Evolutionary conservation across 2,888 invertebrate genomes (phyloP).

Genomic region (Cantharis lateralis): DNA sequence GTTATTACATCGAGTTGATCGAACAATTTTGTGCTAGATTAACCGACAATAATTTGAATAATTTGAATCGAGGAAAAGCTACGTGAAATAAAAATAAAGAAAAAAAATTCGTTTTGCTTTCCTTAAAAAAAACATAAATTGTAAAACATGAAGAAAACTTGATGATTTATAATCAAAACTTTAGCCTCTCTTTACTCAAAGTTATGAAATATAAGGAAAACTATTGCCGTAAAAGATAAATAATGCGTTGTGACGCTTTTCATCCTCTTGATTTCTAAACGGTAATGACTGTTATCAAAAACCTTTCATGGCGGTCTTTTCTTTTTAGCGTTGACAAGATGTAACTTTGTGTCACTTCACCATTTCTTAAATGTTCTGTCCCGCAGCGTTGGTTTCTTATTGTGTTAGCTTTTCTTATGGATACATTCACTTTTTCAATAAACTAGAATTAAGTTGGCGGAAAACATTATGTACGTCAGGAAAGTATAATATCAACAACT

Average conservation of each 20-base stretch:
- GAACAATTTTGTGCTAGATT: neutral
- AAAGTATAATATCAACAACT: neutral
- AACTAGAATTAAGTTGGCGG: constrained; percentile 11
- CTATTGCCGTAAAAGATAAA: constrained; percentile 30
- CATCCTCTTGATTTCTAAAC: constrained; percentile 27
- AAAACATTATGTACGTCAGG: neutral
- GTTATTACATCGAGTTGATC: neutral
- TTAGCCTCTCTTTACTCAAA: constrained; percentile 23
- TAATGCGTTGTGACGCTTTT: constrained; percentile 18
- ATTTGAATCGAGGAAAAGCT: neutral
- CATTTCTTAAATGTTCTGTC: constrained; percentile 20
- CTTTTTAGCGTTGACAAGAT: constrained; percentile 26
- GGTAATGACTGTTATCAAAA: constrained; percentile 26
- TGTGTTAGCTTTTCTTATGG: constrained; percentile 4
- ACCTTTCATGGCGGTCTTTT: constrained; percentile 23
- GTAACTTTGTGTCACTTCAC: constrained; percentile 24
- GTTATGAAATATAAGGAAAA: constrained; percentile 31
- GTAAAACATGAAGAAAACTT: constrained; percentile 22
- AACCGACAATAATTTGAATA: neutral
- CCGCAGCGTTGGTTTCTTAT: constrained; percentile 7
- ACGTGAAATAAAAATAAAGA: neutral
- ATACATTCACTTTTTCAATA: constrained; percentile 20
- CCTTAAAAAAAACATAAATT: constrained; percentile 27
- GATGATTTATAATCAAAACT: constrained; percentile 29
- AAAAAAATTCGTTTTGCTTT: constrained; percentile 25